These are phyloP conservation scores for Tachysurus fulvidraco DNA, from an alignment of 2,113 vertebrate species.

Conservation along the genomic window DNA sequence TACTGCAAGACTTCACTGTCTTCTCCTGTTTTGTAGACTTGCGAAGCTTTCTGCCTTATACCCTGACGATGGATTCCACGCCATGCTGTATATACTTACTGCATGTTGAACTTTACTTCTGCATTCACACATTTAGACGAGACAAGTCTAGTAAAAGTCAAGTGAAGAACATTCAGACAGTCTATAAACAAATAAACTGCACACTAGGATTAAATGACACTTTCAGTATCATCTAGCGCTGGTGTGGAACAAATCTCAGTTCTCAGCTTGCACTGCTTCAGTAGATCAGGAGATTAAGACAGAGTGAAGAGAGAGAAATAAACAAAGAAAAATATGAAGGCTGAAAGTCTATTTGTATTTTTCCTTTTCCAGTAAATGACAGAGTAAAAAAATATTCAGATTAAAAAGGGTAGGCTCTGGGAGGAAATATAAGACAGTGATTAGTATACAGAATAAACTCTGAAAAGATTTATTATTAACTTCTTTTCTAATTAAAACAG, in stretches of 20 bases:
- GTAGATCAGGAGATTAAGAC: slow-evolving; percentile 17
- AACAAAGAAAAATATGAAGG: neutral
- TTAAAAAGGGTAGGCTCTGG: neutral
- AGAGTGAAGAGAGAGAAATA: neutral
- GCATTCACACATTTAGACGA: neutral
- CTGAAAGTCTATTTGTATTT: neutral
- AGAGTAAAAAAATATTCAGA: neutral
- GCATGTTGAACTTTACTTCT: neutral
- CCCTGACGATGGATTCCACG: neutral
- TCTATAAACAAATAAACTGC: slow-evolving; percentile 21
- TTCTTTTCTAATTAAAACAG: neutral
- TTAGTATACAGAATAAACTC: neutral
- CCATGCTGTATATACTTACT: neutral
- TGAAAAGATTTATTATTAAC: slow-evolving; percentile 7
- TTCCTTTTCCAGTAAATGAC: slow-evolving; percentile 12
- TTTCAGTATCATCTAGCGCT: neutral
- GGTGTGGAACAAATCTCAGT: slow-evolving; percentile 8
- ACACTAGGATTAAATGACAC: slow-evolving; percentile 6
- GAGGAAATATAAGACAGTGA: neutral
- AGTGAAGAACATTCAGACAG: slow-evolving; percentile 4
- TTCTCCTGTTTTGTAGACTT: neutral
- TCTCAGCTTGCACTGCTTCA: neutral
- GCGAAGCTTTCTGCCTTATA: neutral
- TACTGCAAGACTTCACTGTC: neutral
- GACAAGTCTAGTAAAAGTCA: neutral